Conservation (phyloP, 2,888 invertebrate species). For the Penaeus monodon region DNA sequence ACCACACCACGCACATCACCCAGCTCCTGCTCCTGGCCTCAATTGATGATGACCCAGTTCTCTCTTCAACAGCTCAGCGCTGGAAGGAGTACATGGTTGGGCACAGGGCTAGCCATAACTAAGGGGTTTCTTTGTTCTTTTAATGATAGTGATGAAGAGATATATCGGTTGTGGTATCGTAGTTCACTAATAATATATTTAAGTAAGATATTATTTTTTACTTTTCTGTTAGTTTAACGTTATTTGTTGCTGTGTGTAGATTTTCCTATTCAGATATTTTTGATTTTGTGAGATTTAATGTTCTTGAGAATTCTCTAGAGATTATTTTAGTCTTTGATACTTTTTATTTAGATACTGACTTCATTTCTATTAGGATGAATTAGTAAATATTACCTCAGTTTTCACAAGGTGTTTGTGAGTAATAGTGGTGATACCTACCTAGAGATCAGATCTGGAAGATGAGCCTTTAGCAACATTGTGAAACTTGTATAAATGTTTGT, state of each 20-base stretch:
- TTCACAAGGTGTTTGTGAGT: too few relatives aligned
- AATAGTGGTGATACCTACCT: too few relatives aligned
- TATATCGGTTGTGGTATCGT: background rate
- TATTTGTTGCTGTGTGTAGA: too few relatives aligned
- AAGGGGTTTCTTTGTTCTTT: conserved; percentile 67
- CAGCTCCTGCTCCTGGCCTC: conserved; percentile 85
- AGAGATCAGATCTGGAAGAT: too few relatives aligned
- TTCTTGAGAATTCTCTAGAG: too few relatives aligned
- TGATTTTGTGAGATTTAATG: too few relatives aligned
- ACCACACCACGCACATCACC: conserved; percentile 98
- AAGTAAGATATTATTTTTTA: background rate
- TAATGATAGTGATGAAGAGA: background rate
- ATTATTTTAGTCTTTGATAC: too few relatives aligned
- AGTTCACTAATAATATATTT: background rate
- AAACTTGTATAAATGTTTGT: background rate
- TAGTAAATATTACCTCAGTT: too few relatives aligned
- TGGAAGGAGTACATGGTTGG: conserved; percentile 97
- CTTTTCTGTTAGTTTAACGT: background rate
- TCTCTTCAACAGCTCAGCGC: conserved; percentile 85
- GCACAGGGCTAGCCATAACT: conserved; percentile 94
- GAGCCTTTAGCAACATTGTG: background rate
- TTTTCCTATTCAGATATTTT: too few relatives aligned
- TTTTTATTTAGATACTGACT: too few relatives aligned
- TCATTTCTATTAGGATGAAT: too few relatives aligned
- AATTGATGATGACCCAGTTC: conserved; percentile 79